Evolutionary conservation across 2,888 invertebrate species (phyloP).

Genomic region (Hypselothyrea guttata): DNA sequence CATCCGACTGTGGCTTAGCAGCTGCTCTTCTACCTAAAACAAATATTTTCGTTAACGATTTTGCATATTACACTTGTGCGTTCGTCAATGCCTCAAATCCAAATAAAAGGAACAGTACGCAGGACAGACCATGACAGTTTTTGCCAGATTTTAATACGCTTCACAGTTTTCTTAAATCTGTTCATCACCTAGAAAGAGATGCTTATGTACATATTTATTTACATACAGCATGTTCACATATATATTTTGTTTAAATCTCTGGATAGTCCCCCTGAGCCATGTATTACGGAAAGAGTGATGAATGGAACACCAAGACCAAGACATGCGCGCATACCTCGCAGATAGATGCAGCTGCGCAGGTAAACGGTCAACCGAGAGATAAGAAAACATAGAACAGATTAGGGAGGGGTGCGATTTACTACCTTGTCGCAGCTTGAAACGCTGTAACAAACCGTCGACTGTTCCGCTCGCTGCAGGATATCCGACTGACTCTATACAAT

Average conservation of each 20-base stretch:
- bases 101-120: too few relatives aligned
- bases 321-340: slow-evolving; percentile 47
- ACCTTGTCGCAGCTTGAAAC: slow-evolving; percentile 53
- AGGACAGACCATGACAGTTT: too few relatives aligned
- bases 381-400: slow-evolving; percentile 56
- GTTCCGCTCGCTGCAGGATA: slow-evolving; percentile 57
- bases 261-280: slow-evolving; percentile 31
- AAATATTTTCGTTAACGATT: too few relatives aligned
- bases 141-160: slow-evolving; percentile 41
- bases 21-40: too few relatives aligned
- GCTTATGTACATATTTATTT: neutral
- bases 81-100: too few relatives aligned
- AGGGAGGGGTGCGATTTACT: slow-evolving; percentile 65
- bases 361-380: slow-evolving; percentile 50
- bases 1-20: too few relatives aligned
- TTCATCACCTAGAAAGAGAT: neutral
- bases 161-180: slow-evolving; percentile 28
- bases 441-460: slow-evolving; percentile 47
- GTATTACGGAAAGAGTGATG: slow-evolving; percentile 44
- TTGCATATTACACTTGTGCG: too few relatives aligned
- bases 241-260: slow-evolving; percentile 45
- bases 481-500: slow-evolving; percentile 31
- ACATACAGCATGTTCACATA: neutral
- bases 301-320: slow-evolving; percentile 38
- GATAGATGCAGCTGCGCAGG: slow-evolving; percentile 65